Evolutionary conservation across 2,888 invertebrate genomes (phyloP).

Genomic region (Stenodema calcarata): DNA sequence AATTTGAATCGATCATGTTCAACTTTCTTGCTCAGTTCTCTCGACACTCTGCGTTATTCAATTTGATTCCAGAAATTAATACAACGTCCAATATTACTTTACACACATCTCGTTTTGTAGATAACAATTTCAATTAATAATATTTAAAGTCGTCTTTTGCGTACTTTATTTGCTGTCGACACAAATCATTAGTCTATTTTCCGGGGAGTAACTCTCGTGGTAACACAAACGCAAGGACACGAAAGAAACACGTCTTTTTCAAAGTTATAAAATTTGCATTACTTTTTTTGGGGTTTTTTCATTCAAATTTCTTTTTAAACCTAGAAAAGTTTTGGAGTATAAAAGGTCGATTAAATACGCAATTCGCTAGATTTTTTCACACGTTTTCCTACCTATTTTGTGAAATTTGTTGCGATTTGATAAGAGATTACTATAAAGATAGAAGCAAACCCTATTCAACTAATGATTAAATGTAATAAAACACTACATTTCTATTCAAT

Average conservation of each 20-base stretch:
- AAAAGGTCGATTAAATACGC: slow-evolving; percentile 19
- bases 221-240: background rate
- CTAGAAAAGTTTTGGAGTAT: background rate
- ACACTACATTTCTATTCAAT: slow-evolving; percentile 44
- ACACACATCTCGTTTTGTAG: background rate
- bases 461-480: slow-evolving; percentile 50
- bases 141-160: background rate
- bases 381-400: slow-evolving; percentile 35
- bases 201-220: background rate
- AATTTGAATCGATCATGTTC: slow-evolving; percentile 13
- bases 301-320: background rate
- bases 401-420: slow-evolving; percentile 27
- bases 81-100: background rate
- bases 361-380: slow-evolving; percentile 34
- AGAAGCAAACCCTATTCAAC: slow-evolving; percentile 52
- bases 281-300: background rate
- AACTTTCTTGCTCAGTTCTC: slow-evolving; percentile 21
- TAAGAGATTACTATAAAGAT: slow-evolving; percentile 38
- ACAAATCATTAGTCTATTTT: background rate
- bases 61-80: background rate
- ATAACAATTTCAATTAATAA: background rate
- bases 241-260: background rate
- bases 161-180: background rate
- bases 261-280: background rate
- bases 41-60: background rate